A percentile compares a stretch with the other conserved stretches of the same genome.
Evolutionary conservation across 2,113 vertebrate genomes (phyloP).

Genomic region (Scophthalmus maximus): DNA sequence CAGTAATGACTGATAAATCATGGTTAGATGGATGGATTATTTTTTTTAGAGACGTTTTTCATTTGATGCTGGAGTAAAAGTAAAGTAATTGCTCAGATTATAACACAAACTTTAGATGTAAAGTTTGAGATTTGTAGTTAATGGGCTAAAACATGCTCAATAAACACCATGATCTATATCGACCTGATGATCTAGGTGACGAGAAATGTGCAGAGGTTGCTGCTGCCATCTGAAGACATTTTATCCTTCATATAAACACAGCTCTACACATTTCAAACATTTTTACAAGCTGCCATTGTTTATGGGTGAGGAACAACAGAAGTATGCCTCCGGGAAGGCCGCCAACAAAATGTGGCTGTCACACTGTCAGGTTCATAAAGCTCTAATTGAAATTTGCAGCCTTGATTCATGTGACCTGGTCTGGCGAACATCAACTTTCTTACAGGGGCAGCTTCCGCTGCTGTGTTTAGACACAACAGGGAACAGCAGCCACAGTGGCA

Average conservation of each 20-base stretch:
- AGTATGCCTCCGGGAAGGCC: slow-evolving; percentile 39
- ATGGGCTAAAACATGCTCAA: neutral
- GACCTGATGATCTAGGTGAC: neutral
- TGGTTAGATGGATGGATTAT: too few relatives aligned
- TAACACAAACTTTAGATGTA: neutral
- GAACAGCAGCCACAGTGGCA: neutral
- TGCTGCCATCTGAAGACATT: neutral
- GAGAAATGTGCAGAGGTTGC: neutral
- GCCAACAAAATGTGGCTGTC: slow-evolving; percentile 45
- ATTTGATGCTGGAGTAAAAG: neutral
- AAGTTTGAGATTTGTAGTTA: neutral
- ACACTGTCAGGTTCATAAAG: slow-evolving; percentile 39
- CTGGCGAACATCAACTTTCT: slow-evolving; percentile 27
- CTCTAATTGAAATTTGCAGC: slow-evolving; percentile 50
- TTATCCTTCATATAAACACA: neutral
- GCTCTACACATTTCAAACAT: neutral
- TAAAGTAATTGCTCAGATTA: neutral
- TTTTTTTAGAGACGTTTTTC: neutral
- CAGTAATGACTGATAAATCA: too few relatives aligned
- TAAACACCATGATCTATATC: neutral
- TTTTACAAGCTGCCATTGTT: slow-evolving; percentile 22
- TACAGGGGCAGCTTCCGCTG: slow-evolving; percentile 31
- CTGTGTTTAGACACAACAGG: slow-evolving; percentile 17
- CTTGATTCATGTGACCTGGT: slow-evolving; percentile 55
- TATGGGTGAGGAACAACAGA: slow-evolving; percentile 15